Evolutionary conservation across 2,113 vertebrate species (phyloP).

Genomic region (Mus pahari): DNA sequence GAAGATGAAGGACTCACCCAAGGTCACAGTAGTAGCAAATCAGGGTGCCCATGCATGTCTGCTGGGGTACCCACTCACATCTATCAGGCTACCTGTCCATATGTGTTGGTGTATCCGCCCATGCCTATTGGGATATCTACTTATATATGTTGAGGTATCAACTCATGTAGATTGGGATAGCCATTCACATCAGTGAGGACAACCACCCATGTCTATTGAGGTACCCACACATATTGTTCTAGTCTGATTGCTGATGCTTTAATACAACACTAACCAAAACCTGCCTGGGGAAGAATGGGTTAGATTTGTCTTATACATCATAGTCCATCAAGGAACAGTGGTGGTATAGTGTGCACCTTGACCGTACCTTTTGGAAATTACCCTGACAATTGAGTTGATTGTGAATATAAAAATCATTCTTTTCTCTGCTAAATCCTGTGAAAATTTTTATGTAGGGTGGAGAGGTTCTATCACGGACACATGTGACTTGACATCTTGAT

Average conservation of each 20-base stretch:
- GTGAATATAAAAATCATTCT: not conserved
- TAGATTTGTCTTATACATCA: not conserved
- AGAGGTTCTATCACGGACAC: not conserved
- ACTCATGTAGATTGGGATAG: not conserved
- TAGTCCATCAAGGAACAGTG: not conserved
- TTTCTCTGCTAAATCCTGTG: not conserved
- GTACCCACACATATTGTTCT: not conserved
- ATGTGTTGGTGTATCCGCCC: not conserved
- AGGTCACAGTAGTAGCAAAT: not conserved
- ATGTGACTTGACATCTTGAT: not conserved
- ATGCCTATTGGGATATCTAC: not conserved
- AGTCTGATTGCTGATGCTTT: not conserved
- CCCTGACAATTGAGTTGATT: not conserved
- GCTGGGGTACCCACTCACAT: not conserved
- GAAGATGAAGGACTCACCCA: not conserved
- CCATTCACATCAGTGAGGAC: not conserved
- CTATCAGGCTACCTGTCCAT: too few species aligned
- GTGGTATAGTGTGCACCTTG: rapidly evolving
- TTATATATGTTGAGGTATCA: too few species aligned
- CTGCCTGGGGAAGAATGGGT: not conserved
- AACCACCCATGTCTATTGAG: not conserved
- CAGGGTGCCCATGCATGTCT: not conserved
- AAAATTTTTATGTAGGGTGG: not conserved
- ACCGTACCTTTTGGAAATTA: not conserved
- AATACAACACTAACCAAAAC: not conserved